These are phyloP conservation scores for Lysandra coridon DNA, from an alignment of 2,888 invertebrate genomes.

Conservation along the genomic window DNA sequence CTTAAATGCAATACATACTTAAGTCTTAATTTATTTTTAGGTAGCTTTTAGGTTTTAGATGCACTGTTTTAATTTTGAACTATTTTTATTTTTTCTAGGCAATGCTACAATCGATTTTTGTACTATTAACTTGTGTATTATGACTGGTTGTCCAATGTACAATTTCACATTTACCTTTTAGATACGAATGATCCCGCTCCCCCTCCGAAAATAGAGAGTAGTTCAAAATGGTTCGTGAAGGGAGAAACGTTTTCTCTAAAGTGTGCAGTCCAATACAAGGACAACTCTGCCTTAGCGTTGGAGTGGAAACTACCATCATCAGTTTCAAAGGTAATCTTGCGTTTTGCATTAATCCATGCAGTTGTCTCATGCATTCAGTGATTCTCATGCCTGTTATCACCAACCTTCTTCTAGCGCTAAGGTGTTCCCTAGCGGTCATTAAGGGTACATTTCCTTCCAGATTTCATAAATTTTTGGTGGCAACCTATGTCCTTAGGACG, in stretches of 20 bases:
- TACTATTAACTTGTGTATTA: conserved; percentile 22
- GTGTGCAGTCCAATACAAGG: conserved; percentile 56
- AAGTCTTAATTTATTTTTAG: not conserved
- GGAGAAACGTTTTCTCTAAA: conserved; percentile 63
- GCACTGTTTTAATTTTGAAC: not conserved
- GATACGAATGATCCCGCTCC: conserved; percentile 47
- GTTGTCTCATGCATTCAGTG: not conserved
- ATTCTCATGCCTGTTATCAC: not conserved
- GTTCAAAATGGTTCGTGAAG: conserved; percentile 49
- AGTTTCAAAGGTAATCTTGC: conserved; percentile 45
- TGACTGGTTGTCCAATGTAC: not conserved
- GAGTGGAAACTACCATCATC: conserved; percentile 52
- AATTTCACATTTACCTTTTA: conserved; percentile 39
- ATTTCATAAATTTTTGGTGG: too few relatives aligned
- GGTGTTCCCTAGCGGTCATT: too few relatives aligned
- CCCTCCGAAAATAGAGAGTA: conserved; percentile 47
- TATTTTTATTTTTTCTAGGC: not conserved
- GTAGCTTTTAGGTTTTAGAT: too few relatives aligned
- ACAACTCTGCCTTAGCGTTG: conserved; percentile 51
- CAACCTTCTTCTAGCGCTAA: too few relatives aligned
- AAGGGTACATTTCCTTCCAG: not conserved
- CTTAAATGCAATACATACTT: too few relatives aligned
- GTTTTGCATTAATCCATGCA: not conserved
- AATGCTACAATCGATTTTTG: not conserved
- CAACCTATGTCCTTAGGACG: too few relatives aligned